Percentiles rank a stretch among this genome's conserved stretches.
Conservation (phyloP, 2,888 invertebrate genomes). For the Amphipoea oculea region DNA sequence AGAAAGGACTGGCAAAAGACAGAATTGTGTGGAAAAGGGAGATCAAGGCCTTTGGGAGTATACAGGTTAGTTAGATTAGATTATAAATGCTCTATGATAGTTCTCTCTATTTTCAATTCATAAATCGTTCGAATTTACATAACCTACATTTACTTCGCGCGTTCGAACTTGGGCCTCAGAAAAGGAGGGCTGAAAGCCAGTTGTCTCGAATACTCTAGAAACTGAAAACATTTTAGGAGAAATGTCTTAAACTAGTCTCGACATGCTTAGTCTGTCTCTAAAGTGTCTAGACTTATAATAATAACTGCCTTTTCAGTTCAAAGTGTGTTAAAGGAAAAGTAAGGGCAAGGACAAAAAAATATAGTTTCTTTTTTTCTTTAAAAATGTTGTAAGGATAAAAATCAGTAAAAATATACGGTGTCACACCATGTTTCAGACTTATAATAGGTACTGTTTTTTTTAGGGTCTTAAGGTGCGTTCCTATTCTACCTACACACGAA, state of each 20-base stretch:
- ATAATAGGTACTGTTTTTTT: too few relatives aligned
- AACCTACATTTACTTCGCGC: background rate
- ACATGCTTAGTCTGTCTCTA: background rate
- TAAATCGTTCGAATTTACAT: background rate
- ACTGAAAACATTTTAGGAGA: slow-evolving; percentile 20
- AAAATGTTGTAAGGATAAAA: background rate
- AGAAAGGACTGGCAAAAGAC: too few relatives aligned
- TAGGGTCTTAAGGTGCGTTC: background rate
- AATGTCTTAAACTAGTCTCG: background rate
- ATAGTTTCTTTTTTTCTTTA: background rate
- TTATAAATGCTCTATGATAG: too few relatives aligned
- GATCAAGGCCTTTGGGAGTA: too few relatives aligned
- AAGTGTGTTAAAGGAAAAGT: background rate
- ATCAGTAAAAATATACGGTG: background rate
- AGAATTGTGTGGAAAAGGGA: too few relatives aligned
- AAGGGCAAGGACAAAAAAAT: background rate
- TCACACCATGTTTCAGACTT: background rate
- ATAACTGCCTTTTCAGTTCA: background rate
- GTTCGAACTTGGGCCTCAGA: background rate
- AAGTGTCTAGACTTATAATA: slow-evolving; percentile 3
- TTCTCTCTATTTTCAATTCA: too few relatives aligned
- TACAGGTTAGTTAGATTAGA: too few relatives aligned
- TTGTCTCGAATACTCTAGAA: slow-evolving; percentile 4
- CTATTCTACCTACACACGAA: background rate
- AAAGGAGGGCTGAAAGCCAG: background rate